Conservation (phyloP, 2,113 vertebrate species). For the Epinephelus fuscoguttatus region DNA sequence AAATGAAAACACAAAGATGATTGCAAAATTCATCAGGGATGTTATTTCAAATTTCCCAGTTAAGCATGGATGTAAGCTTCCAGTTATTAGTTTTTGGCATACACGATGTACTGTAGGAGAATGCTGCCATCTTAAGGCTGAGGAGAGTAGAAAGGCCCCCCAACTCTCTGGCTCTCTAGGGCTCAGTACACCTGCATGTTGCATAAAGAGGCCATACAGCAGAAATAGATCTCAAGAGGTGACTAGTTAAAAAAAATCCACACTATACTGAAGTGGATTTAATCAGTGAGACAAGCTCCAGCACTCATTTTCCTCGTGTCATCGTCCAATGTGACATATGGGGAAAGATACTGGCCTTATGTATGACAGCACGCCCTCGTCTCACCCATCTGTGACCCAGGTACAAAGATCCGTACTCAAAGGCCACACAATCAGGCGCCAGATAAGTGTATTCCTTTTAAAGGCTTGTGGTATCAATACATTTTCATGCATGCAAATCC, state of each 20-base stretch:
- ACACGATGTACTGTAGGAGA: slow-evolving; percentile 27
- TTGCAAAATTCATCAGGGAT: slow-evolving; percentile 16
- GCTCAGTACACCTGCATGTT: slow-evolving; percentile 57
- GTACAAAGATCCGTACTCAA: slow-evolving; percentile 12
- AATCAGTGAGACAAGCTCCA: neutral
- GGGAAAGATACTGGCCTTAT: neutral
- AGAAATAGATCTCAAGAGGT: slow-evolving; percentile 1
- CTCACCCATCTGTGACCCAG: slow-evolving; percentile 36
- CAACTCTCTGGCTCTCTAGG: slow-evolving; percentile 16
- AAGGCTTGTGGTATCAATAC: slow-evolving; percentile 72
- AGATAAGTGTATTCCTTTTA: slow-evolving; percentile 56
- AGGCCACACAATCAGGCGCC: slow-evolving; percentile 27
- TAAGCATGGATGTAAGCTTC: slow-evolving; percentile 25
- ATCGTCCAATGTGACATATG: neutral
- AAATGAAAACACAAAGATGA: slow-evolving; percentile 18
- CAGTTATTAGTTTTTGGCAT: slow-evolving; percentile 33
- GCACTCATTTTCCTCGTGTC: neutral
- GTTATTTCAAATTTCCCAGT: slow-evolving; percentile 25
- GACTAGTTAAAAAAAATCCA: neutral
- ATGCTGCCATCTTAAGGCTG: slow-evolving; percentile 81
- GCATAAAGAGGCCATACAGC: slow-evolving; percentile 35
- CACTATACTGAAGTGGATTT: neutral
- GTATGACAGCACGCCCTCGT: slow-evolving; percentile 4
- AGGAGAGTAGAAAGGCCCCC: slow-evolving; percentile 38
- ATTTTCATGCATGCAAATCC: slow-evolving; percentile 70